A percentile compares a stretch with the other conserved stretches of the same genome.
These are phyloP conservation scores for Labia minor DNA, from an alignment of 2,888 invertebrate genomes.

Conservation along the genomic window DNA sequence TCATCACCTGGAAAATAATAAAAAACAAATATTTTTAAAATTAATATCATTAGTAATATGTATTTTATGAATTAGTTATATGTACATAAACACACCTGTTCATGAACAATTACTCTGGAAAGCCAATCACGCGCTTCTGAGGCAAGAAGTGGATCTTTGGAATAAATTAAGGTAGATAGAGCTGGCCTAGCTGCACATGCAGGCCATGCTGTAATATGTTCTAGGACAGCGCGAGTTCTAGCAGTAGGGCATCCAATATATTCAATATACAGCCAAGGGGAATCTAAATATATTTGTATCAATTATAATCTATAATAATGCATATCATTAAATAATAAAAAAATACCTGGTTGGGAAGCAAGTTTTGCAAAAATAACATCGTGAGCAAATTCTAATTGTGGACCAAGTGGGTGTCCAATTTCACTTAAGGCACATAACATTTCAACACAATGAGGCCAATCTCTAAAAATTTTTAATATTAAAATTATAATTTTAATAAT, in stretches of 20 bases:
- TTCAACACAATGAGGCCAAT: slow-evolving; percentile 36
- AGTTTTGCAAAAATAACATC: slow-evolving; percentile 50
- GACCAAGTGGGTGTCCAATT: slow-evolving; percentile 44
- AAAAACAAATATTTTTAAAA: too few relatives aligned
- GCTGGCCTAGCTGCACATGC: neutral
- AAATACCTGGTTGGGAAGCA: slow-evolving; percentile 36
- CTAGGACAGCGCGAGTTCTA: neutral
- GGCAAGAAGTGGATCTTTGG: neutral
- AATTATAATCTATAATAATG: too few relatives aligned
- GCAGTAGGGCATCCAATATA: neutral
- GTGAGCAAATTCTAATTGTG: slow-evolving; percentile 42
- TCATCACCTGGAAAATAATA: neutral
- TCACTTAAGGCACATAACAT: slow-evolving; percentile 42
- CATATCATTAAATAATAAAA: neutral
- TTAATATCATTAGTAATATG: neutral
- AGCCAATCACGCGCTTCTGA: neutral
- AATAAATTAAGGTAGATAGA: neutral
- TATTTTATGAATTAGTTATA: neutral
- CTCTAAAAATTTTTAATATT: slow-evolving; percentile 36
- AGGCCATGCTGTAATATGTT: neutral
- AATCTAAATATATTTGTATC: neutral
- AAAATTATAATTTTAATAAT: slow-evolving; percentile 37
- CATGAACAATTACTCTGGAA: neutral
- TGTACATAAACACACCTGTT: slow-evolving; percentile 6
- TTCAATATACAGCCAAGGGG: neutral